These are phyloP conservation scores for Adelosebastes latens DNA, from an alignment of 2,797 vertebrate genomes.

Conservation along the genomic window DNA sequence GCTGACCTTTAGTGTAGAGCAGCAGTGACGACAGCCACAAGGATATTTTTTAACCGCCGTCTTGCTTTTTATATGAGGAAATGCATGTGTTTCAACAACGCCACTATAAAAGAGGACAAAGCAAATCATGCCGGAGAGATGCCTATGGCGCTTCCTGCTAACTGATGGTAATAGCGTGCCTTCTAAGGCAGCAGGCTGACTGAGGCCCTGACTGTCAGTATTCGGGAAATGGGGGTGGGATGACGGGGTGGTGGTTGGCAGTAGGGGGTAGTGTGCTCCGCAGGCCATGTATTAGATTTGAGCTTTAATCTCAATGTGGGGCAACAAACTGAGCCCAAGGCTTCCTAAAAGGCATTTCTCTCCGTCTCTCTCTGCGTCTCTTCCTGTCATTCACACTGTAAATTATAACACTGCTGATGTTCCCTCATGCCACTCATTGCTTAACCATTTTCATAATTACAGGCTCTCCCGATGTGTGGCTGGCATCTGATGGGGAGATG, in stretches of 20 bases:
- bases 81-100: constrained; percentile 15
- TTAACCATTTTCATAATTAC: constrained; percentile 66
- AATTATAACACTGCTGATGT: constrained; percentile 44
- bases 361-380: constrained; percentile 22
- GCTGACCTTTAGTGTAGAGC: constrained; percentile 27
- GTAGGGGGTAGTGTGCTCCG: constrained; percentile 10
- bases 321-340: constrained; percentile 44
- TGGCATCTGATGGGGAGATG: constrained; percentile 57
- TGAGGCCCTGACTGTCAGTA: constrained; percentile 44
- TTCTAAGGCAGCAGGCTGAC: constrained; percentile 2
- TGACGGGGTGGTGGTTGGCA: constrained; percentile 27
- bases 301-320: constrained; percentile 58
- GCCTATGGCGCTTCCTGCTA: constrained; percentile 30
- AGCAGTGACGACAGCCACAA: background rate
- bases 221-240: constrained; percentile 32
- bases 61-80: background rate
- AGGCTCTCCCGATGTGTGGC: constrained; percentile 43
- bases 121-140: constrained; percentile 9
- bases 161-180: constrained; percentile 31
- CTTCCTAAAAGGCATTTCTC: constrained; percentile 31
- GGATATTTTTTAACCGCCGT: background rate
- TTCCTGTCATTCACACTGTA: constrained; percentile 35
- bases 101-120: constrained; percentile 24
- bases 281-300: constrained; percentile 52
- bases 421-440: constrained; percentile 48